phyloP scores from a whole-genome alignment of 2,113 vertebrate genomes.

The Nothoprocta pentlandii region DNA sequence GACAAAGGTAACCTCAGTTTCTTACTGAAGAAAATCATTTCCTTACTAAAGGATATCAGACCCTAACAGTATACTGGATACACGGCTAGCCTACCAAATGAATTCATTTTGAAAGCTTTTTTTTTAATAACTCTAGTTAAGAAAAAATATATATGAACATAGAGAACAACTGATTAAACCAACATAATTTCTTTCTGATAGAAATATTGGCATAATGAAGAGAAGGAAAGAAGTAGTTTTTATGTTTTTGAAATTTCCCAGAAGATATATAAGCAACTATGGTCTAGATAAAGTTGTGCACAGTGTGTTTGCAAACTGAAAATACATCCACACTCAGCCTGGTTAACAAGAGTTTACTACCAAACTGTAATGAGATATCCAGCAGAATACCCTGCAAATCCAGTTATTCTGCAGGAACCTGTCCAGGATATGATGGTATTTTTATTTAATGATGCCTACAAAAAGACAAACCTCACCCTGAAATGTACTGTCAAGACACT shows the following conservation, averaged over 20 bases:
- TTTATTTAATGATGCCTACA: neutral
- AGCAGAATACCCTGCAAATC: neutral
- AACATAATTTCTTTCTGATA: neutral
- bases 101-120: neutral
- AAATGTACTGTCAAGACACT: neutral
- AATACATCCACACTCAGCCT: neutral
- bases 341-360: neutral
- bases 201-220: neutral
- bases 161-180: neutral
- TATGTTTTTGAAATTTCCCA: neutral
- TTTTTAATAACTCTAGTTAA: neutral
- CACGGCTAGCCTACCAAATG: neutral
- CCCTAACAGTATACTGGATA: neutral
- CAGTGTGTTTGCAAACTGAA: neutral
- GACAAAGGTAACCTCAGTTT: neutral
- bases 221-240: neutral
- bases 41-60: neutral
- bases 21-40: neutral
- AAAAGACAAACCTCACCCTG: neutral
- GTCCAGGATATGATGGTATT: neutral
- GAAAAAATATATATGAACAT: neutral
- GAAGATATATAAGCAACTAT: neutral
- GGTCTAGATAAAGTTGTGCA: neutral
- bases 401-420: neutral
- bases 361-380: neutral